Percentiles rank a stretch among this genome's conserved stretches.
phyloP scores from a whole-genome alignment of 1,140 invertebrate species.

The Drosophila parvula region DNA sequence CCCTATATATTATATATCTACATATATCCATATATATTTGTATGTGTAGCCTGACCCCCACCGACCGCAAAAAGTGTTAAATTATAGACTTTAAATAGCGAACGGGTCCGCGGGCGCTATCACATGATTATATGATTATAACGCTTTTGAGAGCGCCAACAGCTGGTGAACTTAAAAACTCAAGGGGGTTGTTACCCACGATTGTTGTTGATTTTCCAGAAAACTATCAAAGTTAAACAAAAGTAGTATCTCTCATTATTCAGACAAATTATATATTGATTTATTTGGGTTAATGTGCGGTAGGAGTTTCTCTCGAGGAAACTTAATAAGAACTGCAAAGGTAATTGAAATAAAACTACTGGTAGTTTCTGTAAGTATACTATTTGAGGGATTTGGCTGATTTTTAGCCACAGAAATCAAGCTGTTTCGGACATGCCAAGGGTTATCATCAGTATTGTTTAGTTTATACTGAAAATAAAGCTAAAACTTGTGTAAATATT shows the following conservation, averaged over 20 bases:
- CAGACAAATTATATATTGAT: conserved; percentile 19
- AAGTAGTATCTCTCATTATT: conserved; percentile 26
- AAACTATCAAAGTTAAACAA: conserved; percentile 30
- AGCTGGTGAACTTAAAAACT: conserved; percentile 28
- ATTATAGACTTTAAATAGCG: conserved; percentile 69
- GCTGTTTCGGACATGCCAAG: no score
- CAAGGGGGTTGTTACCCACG: conserved; percentile 3
- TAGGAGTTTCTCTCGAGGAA: not conserved
- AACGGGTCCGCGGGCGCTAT: conserved; percentile 22
- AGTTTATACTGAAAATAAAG: no score
- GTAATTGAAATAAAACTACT: not conserved
- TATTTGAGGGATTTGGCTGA: no score
- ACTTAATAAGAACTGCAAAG: not conserved
- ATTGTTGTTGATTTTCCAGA: conserved; percentile 2
- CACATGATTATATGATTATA: conserved; percentile 55
- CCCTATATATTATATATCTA: not conserved
- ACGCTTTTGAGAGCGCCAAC: conserved; percentile 49
- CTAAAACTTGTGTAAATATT: no score
- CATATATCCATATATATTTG: no score
- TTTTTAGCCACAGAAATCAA: no score
- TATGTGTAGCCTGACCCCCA: not conserved
- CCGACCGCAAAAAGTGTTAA: conserved; percentile 76
- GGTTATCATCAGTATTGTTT: no score
- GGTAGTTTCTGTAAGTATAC: no score
- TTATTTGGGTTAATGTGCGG: conserved; percentile 1